These are phyloP conservation scores for Psophia crepitans DNA, from an alignment of 2,113 vertebrate genomes.

Conservation along the genomic window DNA sequence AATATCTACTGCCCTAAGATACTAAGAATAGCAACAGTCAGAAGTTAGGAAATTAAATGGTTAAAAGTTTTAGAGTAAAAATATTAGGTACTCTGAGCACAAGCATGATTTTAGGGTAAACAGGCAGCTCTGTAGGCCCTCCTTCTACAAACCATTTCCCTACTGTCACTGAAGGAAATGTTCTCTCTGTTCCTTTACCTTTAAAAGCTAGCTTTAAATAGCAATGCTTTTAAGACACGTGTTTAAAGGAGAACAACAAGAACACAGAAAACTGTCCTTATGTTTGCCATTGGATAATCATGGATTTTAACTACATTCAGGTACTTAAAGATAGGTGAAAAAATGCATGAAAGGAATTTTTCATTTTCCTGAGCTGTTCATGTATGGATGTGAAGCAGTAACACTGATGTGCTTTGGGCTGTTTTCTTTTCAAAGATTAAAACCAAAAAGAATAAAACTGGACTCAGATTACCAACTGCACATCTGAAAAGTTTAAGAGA, in stretches of 20 bases:
- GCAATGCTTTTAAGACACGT: background rate
- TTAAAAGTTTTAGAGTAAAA: background rate
- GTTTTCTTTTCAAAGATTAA: background rate
- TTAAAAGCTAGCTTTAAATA: background rate
- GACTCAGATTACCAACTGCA: background rate
- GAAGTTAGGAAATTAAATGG: background rate
- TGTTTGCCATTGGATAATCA: background rate
- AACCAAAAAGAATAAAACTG: background rate
- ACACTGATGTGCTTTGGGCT: background rate
- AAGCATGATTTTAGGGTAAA: background rate
- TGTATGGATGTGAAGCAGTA: background rate
- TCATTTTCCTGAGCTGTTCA: background rate
- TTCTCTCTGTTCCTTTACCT: background rate
- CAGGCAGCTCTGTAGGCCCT: background rate
- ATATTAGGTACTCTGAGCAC: rapidly evolving
- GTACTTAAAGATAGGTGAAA: background rate
- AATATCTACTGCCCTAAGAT: background rate
- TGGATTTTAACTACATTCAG: background rate
- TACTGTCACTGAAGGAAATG: background rate
- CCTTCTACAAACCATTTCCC: background rate
- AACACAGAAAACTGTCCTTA: background rate
- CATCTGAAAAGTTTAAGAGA: background rate
- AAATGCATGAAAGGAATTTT: background rate
- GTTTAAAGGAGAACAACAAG: background rate
- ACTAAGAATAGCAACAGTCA: background rate